A percentile compares a stretch with the other conserved stretches of the same genome.
These are phyloP conservation scores for Polylopha cassiicola DNA, from an alignment of 2,888 invertebrate species.

Conservation along the genomic window DNA sequence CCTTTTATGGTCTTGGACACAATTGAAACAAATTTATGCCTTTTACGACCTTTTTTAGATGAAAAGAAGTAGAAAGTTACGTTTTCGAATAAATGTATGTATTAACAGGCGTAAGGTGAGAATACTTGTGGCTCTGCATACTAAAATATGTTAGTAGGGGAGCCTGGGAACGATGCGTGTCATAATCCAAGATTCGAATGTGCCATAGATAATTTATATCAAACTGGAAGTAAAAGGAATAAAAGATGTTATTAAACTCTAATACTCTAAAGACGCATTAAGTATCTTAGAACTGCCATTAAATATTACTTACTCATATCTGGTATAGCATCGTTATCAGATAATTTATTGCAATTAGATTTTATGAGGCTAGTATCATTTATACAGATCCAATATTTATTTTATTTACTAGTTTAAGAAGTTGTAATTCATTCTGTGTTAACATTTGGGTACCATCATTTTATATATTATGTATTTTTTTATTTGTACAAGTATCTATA, in stretches of 20 bases:
- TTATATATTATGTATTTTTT: too few relatives aligned
- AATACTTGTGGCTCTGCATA: neutral
- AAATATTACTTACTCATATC: slow-evolving; percentile 17
- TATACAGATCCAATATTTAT: slow-evolving; percentile 12
- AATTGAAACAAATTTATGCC: too few relatives aligned
- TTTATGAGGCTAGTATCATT: slow-evolving; percentile 17
- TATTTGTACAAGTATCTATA: too few relatives aligned
- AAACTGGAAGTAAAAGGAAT: neutral
- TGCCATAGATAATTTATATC: too few relatives aligned
- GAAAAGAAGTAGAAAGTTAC: slow-evolving; percentile 8
- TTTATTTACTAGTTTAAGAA: slow-evolving; percentile 6
- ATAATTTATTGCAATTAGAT: slow-evolving; percentile 19
- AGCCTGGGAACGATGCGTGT: too few relatives aligned
- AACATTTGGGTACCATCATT: too few relatives aligned
- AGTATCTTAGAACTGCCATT: slow-evolving; percentile 8
- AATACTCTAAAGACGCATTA: slow-evolving; percentile 3
- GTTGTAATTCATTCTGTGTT: slow-evolving; percentile 1
- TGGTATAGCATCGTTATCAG: slow-evolving; percentile 4
- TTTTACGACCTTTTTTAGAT: too few relatives aligned
- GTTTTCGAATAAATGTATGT: neutral
- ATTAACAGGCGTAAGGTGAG: slow-evolving; percentile 7
- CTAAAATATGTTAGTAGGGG: too few relatives aligned
- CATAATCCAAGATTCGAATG: slow-evolving; percentile 2
- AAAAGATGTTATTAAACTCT: slow-evolving; percentile 2
- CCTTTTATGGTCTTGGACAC: too few relatives aligned